Conservation (phyloP, 2,888 invertebrate genomes). For the Tipula vernalis region DNA sequence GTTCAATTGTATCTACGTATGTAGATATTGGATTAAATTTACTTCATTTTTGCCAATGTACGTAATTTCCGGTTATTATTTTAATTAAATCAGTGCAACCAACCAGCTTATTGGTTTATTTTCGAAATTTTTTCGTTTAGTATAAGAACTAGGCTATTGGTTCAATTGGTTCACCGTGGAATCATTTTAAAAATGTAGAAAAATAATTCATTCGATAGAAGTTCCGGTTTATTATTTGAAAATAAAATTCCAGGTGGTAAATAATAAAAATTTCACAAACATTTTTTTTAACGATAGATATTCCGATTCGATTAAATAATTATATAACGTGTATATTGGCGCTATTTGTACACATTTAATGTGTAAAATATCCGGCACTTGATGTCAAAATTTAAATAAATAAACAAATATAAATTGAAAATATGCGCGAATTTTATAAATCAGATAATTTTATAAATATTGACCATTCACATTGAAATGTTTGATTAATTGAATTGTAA, state of each 20-base stretch:
- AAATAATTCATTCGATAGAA: not conserved
- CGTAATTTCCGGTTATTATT: not conserved
- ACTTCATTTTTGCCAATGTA: not conserved
- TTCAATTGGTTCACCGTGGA: not conserved
- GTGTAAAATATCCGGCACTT: not conserved
- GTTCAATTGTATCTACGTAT: not conserved
- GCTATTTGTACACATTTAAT: not conserved
- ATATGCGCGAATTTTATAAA: constrained; percentile 10
- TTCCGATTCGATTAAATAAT: not conserved
- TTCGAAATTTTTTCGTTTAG: not conserved
- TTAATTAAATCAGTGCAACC: not conserved
- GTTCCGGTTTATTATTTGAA: not conserved
- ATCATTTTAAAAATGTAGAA: not conserved
- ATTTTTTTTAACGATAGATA: not conserved
- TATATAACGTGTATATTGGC: not conserved
- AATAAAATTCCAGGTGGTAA: not conserved
- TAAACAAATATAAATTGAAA: no score
- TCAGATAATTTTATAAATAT: not conserved
- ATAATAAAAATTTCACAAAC: not conserved
- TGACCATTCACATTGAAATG: not conserved
- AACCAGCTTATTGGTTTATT: not conserved
- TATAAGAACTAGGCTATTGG: not conserved
- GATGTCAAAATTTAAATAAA: not conserved
- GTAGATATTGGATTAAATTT: not conserved
- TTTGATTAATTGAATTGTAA: not conserved